phyloP scores from a whole-genome alignment of 1,140 invertebrate genomes.

The Caenorhabditis inopinata region DNA sequence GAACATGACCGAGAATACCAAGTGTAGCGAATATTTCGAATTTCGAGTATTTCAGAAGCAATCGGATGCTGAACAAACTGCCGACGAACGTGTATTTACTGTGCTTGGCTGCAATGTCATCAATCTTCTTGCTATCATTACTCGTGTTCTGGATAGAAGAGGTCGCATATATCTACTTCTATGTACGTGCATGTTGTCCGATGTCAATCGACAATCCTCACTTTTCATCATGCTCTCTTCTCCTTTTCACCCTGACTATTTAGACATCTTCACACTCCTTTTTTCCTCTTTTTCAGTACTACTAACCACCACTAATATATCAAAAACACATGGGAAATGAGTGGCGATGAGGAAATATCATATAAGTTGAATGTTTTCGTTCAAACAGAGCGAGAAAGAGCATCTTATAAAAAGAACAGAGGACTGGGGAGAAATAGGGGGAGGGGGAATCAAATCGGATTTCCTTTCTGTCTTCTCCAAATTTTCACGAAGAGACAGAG shows the following conservation, averaged over 20 bases:
- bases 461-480: slow-evolving; percentile 4
- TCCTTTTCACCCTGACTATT: background rate
- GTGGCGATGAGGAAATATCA: background rate
- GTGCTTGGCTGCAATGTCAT: slow-evolving; percentile 53
- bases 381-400: too few relatives aligned
- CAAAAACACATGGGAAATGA: background rate
- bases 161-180: slow-evolving; percentile 49
- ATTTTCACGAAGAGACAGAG: background rate
- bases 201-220: background rate
- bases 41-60: slow-evolving; percentile 59
- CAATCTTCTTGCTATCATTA: slow-evolving; percentile 58
- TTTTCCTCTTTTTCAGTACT: background rate
- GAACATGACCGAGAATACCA: too few relatives aligned
- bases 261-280: background rate
- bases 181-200: slow-evolving; percentile 36
- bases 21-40: too few relatives aligned
- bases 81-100: slow-evolving; percentile 60
- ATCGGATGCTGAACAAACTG: slow-evolving; percentile 56
- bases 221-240: background rate
- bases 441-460: slow-evolving; percentile 9
- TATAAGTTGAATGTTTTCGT: too few relatives aligned
- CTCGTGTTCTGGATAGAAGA: slow-evolving; percentile 63
- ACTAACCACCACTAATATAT: background rate
- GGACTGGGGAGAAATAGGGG: background rate
- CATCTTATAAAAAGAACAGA: background rate